Evolutionary conservation across 2,888 invertebrate genomes (phyloP), one percentile per base, ranked within the genome.

Genomic region (Tanytarsus gracilentus): DNA sequence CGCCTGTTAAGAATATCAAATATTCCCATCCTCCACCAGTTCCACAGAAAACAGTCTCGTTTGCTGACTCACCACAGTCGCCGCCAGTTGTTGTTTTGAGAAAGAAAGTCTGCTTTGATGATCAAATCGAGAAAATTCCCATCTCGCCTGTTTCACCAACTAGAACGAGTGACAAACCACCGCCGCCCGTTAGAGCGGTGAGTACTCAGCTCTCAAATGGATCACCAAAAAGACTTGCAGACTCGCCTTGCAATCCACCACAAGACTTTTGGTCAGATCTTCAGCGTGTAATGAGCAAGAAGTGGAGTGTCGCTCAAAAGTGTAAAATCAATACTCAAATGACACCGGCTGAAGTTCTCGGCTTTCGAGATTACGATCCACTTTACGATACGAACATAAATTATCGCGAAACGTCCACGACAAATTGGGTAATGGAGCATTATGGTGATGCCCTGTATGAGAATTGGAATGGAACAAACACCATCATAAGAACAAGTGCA

Each of bases 261-360:
- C 82, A 83, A 25, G 88, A 88, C 62, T 93, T 94, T 69, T 76
- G 94, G 48, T 86, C 88, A 69, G 93, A 94, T 71, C 76, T 94
- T 51, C 93, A 94, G 69, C 78, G 92, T 56, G 93, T 94, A 0
- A 93, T 94, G 89, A 80, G 89, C 65, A 92, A 92, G 69, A 94
- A 94, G 68, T 89, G 89, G 89, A 89, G 91, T 68, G 91, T 93
- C 1, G 92, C 93, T 3, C 92, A 94, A 69, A 93, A 93, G 70
- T 91, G 93, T 69, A 89, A 91, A 72, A 75, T 86, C 23, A 92
- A 93, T 70, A 84, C 85, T 11, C 83, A 86, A n/a, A 89, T 90
- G 1, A 89, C 89, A 36, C 92, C 93, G 0, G 91, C 92, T 69
- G 91, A 93, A 70, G 92, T 94, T 2, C 79, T 94, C 6, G 93